Conservation (phyloP, 2,797 vertebrate genomes). For the Loris lydekkerianus region DNA sequence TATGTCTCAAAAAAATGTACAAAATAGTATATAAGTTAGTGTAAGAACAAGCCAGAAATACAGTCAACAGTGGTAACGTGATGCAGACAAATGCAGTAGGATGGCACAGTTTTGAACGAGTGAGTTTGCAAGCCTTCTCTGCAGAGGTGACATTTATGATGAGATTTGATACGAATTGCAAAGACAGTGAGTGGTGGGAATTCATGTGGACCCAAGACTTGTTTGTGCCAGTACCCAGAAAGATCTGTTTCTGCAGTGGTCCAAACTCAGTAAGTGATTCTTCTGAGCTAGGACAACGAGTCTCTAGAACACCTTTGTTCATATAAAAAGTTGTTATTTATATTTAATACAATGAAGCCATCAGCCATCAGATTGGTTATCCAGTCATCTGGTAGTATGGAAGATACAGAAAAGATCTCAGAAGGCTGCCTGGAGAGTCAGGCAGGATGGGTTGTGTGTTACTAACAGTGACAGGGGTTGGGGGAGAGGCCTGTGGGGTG, state of each 20-base stretch:
- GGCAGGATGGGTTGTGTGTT: fast-evolving
- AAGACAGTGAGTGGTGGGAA: neutral
- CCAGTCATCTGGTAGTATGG: neutral
- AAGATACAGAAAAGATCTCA: neutral
- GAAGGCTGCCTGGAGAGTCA: neutral
- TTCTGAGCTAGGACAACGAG: neutral
- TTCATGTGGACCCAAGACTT: neutral
- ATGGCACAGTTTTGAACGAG: neutral
- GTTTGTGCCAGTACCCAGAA: neutral
- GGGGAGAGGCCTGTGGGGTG: neutral
- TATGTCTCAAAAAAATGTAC: neutral
- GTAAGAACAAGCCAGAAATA: slow-evolving; percentile 8
- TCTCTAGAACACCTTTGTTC: neutral
- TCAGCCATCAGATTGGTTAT: neutral
- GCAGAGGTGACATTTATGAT: neutral
- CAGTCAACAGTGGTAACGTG: neutral
- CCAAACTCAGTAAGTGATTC: neutral
- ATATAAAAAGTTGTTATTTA: neutral
- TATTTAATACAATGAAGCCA: neutral
- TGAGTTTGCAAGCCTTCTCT: neutral
- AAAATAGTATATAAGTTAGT: slow-evolving; percentile 33
- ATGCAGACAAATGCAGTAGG: neutral
- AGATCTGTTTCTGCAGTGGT: neutral
- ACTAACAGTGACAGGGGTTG: neutral
- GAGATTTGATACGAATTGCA: neutral